Evolutionary conservation across 2,797 vertebrate species (phyloP), one percentile per base, ranked within the genome.

Genomic region (Hyperoplus lanceolatus): DNA sequence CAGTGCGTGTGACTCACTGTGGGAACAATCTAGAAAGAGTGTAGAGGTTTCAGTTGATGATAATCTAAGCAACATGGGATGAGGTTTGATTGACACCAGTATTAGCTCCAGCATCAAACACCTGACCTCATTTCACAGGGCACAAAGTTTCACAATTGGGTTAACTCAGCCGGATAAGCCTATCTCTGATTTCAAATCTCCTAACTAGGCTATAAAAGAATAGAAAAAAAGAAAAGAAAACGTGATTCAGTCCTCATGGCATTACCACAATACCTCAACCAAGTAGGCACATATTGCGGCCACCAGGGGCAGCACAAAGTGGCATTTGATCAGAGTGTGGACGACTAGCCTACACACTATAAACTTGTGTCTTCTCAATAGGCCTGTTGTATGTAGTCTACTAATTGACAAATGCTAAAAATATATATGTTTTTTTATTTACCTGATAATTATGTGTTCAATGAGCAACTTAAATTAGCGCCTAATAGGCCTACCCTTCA

Each of bases 1-100:
- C 63, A 50, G 11, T 69, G 11, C 13, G 51, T 56, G 21, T 63
- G 48, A 29, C 65, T 43, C 43, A 62, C 14, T 48, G 16, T 49
- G 56, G 36, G 49, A 62, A 38, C 5, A 53, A 48, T 0, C 63
- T 43, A 61, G 13, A 66, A 36, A 42, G 15, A 36, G 59, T 8
- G 21, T 2, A 18, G 29, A 51, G 54, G 12, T 60, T 55, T 38
- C 3, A 15, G 8, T 1, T 69, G 1, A 49, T 42, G 14, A 48
- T 56, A 43, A 51, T 21, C 2, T 39, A 51, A 61, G 8, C 62
- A 71, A 38, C 21, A 9, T 0, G 38, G 4, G 11, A 13, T 41
- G 11, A 50, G 8, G 39, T 15, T 45, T 18, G 15, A 57, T 49
- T 48, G 15, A 54, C 14, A 48, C 8, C 38, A 61, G 38, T 9